Evolutionary conservation across 2,113 vertebrate genomes (phyloP), one percentile per base, ranked within the genome.

Genomic region (Prochilodus magdalenae): DNA sequence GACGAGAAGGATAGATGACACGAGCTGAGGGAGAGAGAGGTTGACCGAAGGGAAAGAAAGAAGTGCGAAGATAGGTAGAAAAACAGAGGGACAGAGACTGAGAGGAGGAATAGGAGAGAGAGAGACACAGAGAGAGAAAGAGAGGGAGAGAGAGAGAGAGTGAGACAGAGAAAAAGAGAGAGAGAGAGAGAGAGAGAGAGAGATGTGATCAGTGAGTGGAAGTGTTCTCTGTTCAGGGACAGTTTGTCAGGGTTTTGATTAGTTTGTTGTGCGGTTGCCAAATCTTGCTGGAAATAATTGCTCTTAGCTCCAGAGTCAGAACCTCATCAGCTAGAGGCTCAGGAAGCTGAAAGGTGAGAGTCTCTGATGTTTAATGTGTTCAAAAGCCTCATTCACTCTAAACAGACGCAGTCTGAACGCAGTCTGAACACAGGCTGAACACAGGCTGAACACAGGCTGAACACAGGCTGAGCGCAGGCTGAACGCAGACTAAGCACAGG

Each of bases 131-230:
- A 66, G 24, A 63, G 10, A 63, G 26, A 63, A 3, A 63, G 60
- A 63, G 29, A 33, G 15, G 27, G 16, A 30, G 63, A 30, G 14
- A 15, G 15, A 33, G 29, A 18, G 14, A 5, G 16, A 36, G 16
- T 27, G 1, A 29, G 62, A 65, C 1, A 65, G 13, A 5, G 24
- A 29, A 65, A 14, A n/a, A 15, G 62, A 30, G 14, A 33, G 4
- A 30, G 27, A 30, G 62, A 65, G 49, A 69, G 76, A 18, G 15
- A 71, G 66, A 47, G 53, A 60, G 55, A 30, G 76, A 55, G 63
- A 18, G n/a, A 60, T 22, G 4, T 8, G 22, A 22, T 57, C 6
- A 6, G 22, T n/a, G 20, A 16, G 49, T 22, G 5, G 8, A 57
- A 22, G 14, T 57, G 8, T 18, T 55, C 7, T 18, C 4, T 55